A percentile compares a stretch with the other conserved stretches of the same genome.
These are phyloP conservation scores for Clarias gariepinus DNA, from an alignment of 2,113 vertebrate species.

Conservation along the genomic window DNA sequence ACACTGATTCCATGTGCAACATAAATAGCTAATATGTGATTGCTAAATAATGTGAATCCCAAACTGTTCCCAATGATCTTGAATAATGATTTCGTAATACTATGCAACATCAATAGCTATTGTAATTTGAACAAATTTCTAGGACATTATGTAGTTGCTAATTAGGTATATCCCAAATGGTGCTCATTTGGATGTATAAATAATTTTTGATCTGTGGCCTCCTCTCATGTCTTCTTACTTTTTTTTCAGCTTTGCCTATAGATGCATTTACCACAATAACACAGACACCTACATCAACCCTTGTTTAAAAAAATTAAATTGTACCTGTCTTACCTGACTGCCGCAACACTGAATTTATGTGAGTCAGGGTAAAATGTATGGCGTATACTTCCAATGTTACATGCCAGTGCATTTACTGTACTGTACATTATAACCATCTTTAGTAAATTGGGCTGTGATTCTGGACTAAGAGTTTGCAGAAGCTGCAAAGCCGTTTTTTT, in stretches of 20 bases:
- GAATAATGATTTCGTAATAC: neutral
- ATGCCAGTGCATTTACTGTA: neutral
- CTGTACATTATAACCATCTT: no score
- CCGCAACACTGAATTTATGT: conserved; percentile 49
- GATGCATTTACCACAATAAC: neutral
- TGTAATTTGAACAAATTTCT: neutral
- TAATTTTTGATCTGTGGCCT: neutral
- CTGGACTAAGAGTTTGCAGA: neutral
- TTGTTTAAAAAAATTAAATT: conserved; percentile 42
- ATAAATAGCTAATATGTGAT: no score
- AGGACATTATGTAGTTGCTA: neutral
- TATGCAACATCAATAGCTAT: neutral
- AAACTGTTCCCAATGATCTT: no score
- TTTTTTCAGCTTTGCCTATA: conserved; percentile 40
- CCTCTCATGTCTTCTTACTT: neutral
- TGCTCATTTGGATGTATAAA: neutral
- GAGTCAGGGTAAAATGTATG: conserved; percentile 13
- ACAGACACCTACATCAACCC: neutral
- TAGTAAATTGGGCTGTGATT: neutral
- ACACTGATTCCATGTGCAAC: no score
- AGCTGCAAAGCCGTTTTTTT: neutral
- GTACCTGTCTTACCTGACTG: conserved; percentile 37
- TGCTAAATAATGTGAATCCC: no score
- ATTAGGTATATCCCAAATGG: neutral
- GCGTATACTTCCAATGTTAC: neutral